Conservation (phyloP, 1,140 invertebrate species). For the Streblospio benedicti region DNA sequence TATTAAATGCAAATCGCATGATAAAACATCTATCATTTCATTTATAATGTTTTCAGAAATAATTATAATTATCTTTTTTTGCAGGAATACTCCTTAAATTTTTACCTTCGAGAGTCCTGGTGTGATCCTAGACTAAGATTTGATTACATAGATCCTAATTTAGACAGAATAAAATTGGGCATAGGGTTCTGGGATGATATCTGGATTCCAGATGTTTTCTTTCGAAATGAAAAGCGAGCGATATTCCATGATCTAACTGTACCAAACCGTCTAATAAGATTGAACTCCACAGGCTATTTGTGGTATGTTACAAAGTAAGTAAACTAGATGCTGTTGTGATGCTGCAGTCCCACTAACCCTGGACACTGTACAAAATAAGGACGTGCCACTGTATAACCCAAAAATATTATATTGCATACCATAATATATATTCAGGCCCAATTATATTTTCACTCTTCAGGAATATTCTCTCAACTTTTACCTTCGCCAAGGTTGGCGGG, state of each 20-base stretch:
- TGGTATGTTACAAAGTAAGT: slow-evolving; percentile 33
- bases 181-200: slow-evolving; percentile 70
- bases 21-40: no score
- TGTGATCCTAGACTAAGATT: slow-evolving; percentile 64
- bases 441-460: slow-evolving; percentile 1
- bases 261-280: slow-evolving; percentile 44
- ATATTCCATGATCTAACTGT: slow-evolving; percentile 45
- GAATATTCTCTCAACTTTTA: slow-evolving; percentile 7
- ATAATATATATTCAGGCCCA: no score
- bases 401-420: no score
- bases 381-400: no score
- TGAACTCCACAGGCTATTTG: slow-evolving; percentile 27
- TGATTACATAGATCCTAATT: background rate
- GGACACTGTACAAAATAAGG: no score
- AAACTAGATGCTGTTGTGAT: no score
- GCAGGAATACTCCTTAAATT: slow-evolving; percentile 59
- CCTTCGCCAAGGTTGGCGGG: slow-evolving; percentile 3
- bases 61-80: no score
- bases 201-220: slow-evolving; percentile 79
- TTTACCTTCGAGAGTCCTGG: slow-evolving; percentile 75
- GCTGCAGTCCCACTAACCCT: no score
- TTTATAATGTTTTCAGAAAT: no score
- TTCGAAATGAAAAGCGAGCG: slow-evolving; percentile 59
- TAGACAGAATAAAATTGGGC: slow-evolving; percentile 56
- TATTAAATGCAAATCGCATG: no score